phyloP scores from a whole-genome alignment of 2,797 vertebrate species.

The Dromococcyx pavoninus region DNA sequence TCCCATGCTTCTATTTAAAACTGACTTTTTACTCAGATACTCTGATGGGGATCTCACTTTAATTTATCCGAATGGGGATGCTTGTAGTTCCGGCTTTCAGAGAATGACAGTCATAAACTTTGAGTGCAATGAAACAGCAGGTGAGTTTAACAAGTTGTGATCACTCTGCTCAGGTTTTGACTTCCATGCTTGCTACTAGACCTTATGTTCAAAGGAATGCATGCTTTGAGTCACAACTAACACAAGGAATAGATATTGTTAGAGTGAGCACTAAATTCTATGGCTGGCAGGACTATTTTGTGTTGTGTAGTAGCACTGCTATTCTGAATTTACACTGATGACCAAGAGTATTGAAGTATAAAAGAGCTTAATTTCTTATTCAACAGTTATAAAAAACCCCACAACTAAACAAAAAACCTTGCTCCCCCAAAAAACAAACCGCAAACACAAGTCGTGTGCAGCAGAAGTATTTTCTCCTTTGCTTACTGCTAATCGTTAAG shows the following conservation, averaged over 20 bases:
- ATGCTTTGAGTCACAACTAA: background rate
- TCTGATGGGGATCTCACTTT: conserved; percentile 95
- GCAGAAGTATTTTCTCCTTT: background rate
- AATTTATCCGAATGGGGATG: conserved; percentile 84
- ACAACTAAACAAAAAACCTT: background rate
- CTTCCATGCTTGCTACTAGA: background rate
- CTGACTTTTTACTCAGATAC: conserved; percentile 78
- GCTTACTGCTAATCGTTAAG: background rate
- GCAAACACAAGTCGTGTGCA: accelerated
- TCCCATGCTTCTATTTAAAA: background rate
- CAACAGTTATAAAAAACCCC: background rate
- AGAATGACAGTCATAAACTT: conserved; percentile 97
- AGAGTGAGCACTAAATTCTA: background rate
- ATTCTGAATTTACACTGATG: background rate
- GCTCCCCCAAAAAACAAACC: accelerated
- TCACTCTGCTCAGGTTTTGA: background rate
- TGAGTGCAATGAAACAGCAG: conserved; percentile 86
- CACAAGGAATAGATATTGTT: background rate
- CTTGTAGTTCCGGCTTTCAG: conserved; percentile 90
- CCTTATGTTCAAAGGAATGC: background rate
- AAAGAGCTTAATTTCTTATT: background rate
- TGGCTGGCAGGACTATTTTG: background rate
- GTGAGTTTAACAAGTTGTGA: conserved; percentile 71
- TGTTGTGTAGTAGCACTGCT: background rate
- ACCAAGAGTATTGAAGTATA: background rate